These are phyloP conservation scores for Tetramorium bicarinatum DNA, from an alignment of 2,888 invertebrate genomes.

Conservation along the genomic window DNA sequence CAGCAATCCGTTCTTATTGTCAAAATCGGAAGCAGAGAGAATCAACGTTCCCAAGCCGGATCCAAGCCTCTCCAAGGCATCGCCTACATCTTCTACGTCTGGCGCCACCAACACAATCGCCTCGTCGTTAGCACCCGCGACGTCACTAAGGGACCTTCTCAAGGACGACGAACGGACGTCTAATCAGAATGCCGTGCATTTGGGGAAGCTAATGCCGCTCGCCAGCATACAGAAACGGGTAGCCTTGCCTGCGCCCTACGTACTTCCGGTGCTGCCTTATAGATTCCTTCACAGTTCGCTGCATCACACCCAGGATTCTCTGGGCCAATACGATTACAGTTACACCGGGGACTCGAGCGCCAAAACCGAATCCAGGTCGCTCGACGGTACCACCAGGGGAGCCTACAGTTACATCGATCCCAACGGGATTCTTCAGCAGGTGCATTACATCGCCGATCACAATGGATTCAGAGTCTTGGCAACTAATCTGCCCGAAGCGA, in stretches of 20 bases:
- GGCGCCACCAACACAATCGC: background rate
- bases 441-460: slow-evolving; percentile 89
- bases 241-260: slow-evolving; percentile 69
- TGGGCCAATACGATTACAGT: slow-evolving; percentile 89
- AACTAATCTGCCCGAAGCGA: slow-evolving; percentile 88
- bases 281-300: slow-evolving; percentile 81
- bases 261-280: slow-evolving; percentile 78
- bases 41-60: slow-evolving; percentile 78
- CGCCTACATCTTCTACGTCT: background rate
- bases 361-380: slow-evolving; percentile 89
- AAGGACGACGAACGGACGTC: slow-evolving; percentile 33
- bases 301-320: slow-evolving; percentile 88
- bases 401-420: slow-evolving; percentile 91
- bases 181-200: slow-evolving; percentile 43
- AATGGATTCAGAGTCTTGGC: slow-evolving; percentile 90
- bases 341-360: slow-evolving; percentile 90
- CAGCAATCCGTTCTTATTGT: slow-evolving; percentile 78
- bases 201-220: slow-evolving; percentile 46
- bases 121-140: slow-evolving; percentile 17
- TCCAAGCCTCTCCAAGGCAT: slow-evolving; percentile 63
- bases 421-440: slow-evolving; percentile 89
- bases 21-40: slow-evolving; percentile 74
- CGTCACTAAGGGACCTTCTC: slow-evolving; percentile 1
- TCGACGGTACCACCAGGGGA: slow-evolving; percentile 89
- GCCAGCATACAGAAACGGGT: slow-evolving; percentile 56